A percentile compares a stretch with the other conserved stretches of the same genome.
Conservation (phyloP, 2,888 invertebrate genomes). For the Amiota mariae region DNA sequence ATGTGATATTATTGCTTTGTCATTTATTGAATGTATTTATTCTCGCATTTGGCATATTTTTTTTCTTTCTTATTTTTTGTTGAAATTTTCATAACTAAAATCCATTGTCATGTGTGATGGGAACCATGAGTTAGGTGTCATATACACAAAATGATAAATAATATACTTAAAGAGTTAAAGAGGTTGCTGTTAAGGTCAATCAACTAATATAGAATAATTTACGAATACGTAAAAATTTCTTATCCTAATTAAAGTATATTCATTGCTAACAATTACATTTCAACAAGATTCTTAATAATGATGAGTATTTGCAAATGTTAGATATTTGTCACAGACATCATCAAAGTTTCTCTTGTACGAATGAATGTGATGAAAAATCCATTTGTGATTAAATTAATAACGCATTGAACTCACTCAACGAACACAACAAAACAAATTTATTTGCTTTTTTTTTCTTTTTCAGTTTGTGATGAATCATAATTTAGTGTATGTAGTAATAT, state of each 20-base stretch:
- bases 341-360: neutral
- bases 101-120: too few relatives aligned
- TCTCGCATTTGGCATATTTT: too few relatives aligned
- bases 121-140: too few relatives aligned
- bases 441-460: neutral
- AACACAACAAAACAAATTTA: too few relatives aligned
- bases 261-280: constrained; percentile 2
- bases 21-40: too few relatives aligned
- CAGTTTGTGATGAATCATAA: neutral
- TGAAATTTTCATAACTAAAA: too few relatives aligned
- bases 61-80: too few relatives aligned
- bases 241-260: constrained; percentile 23
- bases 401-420: constrained; percentile 37
- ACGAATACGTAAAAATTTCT: constrained; percentile 33
- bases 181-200: constrained; percentile 49
- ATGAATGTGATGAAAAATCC: neutral
- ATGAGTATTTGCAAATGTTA: neutral
- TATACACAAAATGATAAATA: too few relatives aligned
- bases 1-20: too few relatives aligned
- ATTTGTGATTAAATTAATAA: constrained; percentile 45
- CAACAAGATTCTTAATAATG: too few relatives aligned
- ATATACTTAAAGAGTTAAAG: constrained; percentile 17
- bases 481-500: neutral
- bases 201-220: too few relatives aligned
- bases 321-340: neutral